Evolutionary conservation across 2,888 invertebrate genomes (phyloP).

Genomic region (Lissonota sp.): DNA sequence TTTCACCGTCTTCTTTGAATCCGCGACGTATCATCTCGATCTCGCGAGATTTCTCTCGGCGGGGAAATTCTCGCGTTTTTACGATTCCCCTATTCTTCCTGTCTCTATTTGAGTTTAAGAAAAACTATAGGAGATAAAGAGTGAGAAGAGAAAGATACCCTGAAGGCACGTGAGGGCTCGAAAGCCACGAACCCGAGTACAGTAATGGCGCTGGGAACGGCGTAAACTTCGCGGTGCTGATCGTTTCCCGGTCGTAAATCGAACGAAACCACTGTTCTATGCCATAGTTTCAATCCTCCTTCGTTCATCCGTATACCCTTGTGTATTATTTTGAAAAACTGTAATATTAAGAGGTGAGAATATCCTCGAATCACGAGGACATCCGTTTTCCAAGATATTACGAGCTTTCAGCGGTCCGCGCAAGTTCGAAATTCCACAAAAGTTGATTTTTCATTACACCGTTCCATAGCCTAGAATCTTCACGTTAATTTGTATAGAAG

Average conservation of each 20-base stretch:
- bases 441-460: too few species aligned
- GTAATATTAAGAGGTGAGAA: constrained; percentile 4
- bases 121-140: not conserved
- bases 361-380: too few species aligned
- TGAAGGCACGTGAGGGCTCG: not conserved
- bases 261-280: constrained; percentile 55
- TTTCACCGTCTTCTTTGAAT: too few species aligned
- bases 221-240: constrained; percentile 55
- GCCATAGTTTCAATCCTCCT: constrained; percentile 23
- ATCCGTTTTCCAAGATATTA: too few species aligned
- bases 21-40: too few species aligned
- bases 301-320: constrained; percentile 24
- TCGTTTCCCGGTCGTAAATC: constrained; percentile 65
- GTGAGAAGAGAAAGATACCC: not conserved
- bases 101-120: too few species aligned
- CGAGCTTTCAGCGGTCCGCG: too few species aligned
- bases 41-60: not conserved
- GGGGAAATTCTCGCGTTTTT: too few species aligned
- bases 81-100: too few species aligned
- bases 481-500: too few species aligned
- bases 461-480: too few species aligned
- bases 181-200: constrained; percentile 7
- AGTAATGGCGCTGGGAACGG: constrained; percentile 40
- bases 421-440: too few species aligned
- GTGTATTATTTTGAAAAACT: not conserved